Base-by-base conservation (phyloP, 2,113 vertebrate species). In the Carlito syrichta region DNA sequence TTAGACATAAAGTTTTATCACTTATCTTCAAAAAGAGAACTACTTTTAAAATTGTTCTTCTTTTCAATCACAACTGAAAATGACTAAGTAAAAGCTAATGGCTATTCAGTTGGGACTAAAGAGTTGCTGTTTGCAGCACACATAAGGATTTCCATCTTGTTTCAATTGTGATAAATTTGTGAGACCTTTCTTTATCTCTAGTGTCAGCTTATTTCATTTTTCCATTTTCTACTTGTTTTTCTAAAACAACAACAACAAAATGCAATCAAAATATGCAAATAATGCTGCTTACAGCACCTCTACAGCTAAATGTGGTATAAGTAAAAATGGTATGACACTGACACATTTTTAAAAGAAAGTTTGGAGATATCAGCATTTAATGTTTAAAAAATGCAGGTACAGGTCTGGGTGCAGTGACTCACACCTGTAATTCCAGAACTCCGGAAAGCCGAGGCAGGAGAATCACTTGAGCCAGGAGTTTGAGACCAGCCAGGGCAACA, bases 201-300 rank as follows among this genome's bases (percentile, higher is more conserved):
- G 8, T 38, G 35, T 69, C 74, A 89, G 48, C 62, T 86, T 81
- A 73, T 89, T 86, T 84, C 35, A 58, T 78, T 48, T 93, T 86
- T 73, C 74, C 66, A 54, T 73, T 82, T 89, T 87, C 62, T 27
- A 76, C 8, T 96, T 91, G 23, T 79, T 92, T 96, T 93, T 81
- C 73, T 94, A 52, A 92, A 91, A 52, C 84, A 96, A 73, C 84
- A 96, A 73, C 40, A 91, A 86, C 6, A 50, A 94, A 92, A 94
- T 83, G 8, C 77, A 91, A 95, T 94, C 95, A 91, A 90, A 96
- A 93, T 94, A 77, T 92, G 77, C 82, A 94, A 92, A 86, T 90
- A 77, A 69, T 60, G 35, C 35, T 79, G 8, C 25, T 92, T n/a
- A 79, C 43, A 48, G 14, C 48, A 76, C 45, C 8, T 3, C 32